Percentiles rank a stretch among this genome's conserved stretches.
phyloP scores from a whole-genome alignment of 2,888 invertebrate species.

The Acanthosepion pharaonis region DNA sequence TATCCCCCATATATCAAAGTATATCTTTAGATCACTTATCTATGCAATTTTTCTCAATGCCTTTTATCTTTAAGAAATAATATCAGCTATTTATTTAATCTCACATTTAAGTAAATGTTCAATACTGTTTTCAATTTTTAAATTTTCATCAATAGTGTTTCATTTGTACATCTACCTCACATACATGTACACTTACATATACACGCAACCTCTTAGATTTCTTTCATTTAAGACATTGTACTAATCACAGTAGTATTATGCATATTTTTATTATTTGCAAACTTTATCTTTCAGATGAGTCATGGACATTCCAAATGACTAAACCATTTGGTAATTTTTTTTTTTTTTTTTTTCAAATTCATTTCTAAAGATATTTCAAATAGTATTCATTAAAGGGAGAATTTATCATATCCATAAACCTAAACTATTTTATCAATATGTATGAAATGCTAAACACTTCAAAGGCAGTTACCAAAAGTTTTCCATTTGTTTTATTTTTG shows the following conservation, averaged over 20 bases:
- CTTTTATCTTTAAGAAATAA: background rate
- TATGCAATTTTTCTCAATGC: conserved; percentile 24
- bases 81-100: background rate
- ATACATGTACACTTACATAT: background rate
- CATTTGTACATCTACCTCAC: conserved; percentile 1
- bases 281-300: background rate
- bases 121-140: background rate
- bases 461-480: conserved; percentile 43
- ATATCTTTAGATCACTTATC: conserved; percentile 8
- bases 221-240: background rate
- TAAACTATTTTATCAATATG: conserved; percentile 37
- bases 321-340: background rate
- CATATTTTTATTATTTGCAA: background rate
- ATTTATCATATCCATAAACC: conserved; percentile 34
- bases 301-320: conserved; percentile 14
- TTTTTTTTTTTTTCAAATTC: background rate
- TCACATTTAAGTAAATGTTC: conserved; percentile 4
- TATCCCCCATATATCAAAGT: background rate
- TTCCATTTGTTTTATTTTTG: conserved; percentile 43
- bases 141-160: background rate
- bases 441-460: conserved; percentile 45
- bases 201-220: background rate
- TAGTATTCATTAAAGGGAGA: conserved; percentile 25
- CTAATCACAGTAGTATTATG: background rate
- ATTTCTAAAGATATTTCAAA: conserved; percentile 5